Base-by-base conservation (phyloP, 2,113 vertebrate genomes). In the Semnornis frantzii region DNA sequence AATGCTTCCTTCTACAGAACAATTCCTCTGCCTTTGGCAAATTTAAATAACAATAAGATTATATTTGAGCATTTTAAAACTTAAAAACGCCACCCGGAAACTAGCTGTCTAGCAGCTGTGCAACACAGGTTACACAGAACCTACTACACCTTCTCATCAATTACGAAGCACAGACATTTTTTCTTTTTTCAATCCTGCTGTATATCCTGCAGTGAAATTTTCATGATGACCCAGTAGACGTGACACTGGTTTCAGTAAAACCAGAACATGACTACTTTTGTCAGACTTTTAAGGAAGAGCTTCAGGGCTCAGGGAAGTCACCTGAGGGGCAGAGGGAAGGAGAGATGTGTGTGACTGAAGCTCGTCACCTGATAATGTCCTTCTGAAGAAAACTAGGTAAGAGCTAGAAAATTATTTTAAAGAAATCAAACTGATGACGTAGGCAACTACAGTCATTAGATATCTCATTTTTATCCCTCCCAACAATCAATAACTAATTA, bases 401-500 rank as follows among this genome's bases (percentile, higher is more conserved):
- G 69, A 89, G 72, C 54, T 37, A 30, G 27, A 89, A 93, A 86
- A 94, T 80, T 74, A 89, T 85, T 78, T 93, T 88, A 74, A 92
- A 91, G 75, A 86, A 85, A 86, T 91, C 63, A 92, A 90, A 89
- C 30, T 11, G 75, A 95, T 68, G 59, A 76, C 71, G 73, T 27
- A 87, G 70, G 79, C 77, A 92, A 80, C 92, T 93, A 68, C 20
- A 65, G 57, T 74, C 54, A 79, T 80, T 82, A 92, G 31, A 70
- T 89, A 91, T 92, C 82, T 90, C 39, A 3, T 48, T 93, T 94
- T 91, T 86, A 93, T 90, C 79, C 78, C 77, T 77, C 44, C 69
- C 75, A 93, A 91, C 80, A 85, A 96, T 91, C 93, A 93, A 88
- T 88, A 94, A 90, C 82, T 83, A 92, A 96, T 91, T 58, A 82